Evolutionary conservation across 2,113 vertebrate species (phyloP).

Genomic region (Phylloscopus whistleri): DNA sequence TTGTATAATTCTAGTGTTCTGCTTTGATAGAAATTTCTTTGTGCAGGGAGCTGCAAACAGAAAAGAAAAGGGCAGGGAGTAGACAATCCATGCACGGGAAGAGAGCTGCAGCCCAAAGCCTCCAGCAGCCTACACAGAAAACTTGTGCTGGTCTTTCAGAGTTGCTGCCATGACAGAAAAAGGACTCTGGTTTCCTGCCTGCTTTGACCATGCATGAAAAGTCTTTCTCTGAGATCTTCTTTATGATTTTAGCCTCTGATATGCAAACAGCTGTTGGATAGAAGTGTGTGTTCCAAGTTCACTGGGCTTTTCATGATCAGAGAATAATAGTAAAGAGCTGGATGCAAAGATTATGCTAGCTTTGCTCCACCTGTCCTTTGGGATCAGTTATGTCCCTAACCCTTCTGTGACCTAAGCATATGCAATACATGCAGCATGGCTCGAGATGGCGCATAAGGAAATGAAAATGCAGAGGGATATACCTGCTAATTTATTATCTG

Average conservation of each 20-base stretch:
- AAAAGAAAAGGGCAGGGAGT: background rate
- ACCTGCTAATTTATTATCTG: background rate
- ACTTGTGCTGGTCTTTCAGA: background rate
- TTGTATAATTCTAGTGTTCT: background rate
- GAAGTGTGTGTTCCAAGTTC: background rate
- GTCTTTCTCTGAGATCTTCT: background rate
- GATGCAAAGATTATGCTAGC: background rate
- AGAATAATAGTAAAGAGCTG: background rate
- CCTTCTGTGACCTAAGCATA: background rate
- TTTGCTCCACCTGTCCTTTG: constrained; percentile 15
- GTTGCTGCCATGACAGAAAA: background rate
- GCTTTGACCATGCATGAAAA: background rate
- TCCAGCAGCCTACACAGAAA: background rate
- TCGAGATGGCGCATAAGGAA: background rate
- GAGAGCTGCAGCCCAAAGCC: background rate
- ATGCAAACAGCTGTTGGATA: background rate
- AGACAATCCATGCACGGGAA: background rate
- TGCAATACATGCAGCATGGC: background rate
- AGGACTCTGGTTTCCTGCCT: background rate
- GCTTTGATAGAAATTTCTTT: background rate
- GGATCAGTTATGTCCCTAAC: background rate
- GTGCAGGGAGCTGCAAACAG: background rate
- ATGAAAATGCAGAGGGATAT: background rate
- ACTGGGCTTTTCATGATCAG: constrained; percentile 8
- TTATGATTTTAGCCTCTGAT: background rate